Evolutionary conservation across 2,888 invertebrate species (phyloP).

Genomic region (Pecten maximus): DNA sequence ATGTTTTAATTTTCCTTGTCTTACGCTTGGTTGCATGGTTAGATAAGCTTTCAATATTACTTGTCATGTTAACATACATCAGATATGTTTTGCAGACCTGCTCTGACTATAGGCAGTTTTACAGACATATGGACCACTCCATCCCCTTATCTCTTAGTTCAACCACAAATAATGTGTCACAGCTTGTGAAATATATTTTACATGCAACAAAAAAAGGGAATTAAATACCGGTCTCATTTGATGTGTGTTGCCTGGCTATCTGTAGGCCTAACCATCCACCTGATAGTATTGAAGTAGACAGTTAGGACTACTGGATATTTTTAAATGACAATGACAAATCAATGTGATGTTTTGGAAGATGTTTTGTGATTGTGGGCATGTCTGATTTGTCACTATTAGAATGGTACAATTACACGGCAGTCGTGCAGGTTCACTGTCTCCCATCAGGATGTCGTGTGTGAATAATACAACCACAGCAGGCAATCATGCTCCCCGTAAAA

Average conservation of each 20-base stretch:
- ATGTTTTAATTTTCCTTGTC: constrained; percentile 27
- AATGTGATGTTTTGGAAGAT: background rate
- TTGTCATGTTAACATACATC: constrained; percentile 6
- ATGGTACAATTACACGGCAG: background rate
- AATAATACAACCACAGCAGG: background rate
- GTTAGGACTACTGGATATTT: constrained; percentile 10
- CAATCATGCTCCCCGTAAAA: background rate
- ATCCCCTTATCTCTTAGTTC: background rate
- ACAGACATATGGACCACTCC: constrained; percentile 5
- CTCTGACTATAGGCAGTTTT: background rate
- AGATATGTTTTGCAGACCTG: background rate
- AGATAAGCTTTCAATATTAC: constrained; percentile 18
- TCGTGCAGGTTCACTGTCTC: background rate
- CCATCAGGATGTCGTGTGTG: too few species aligned
- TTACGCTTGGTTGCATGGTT: constrained; percentile 8
- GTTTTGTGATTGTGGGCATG: background rate
- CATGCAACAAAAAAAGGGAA: background rate
- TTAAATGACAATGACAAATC: background rate
- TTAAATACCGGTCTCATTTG: background rate
- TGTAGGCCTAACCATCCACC: background rate
- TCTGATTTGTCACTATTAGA: background rate
- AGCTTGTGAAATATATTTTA: constrained; percentile 16
- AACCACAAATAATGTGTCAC: constrained; percentile 2
- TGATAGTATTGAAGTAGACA: background rate
- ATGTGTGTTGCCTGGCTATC: background rate